Evolutionary conservation across 2,113 vertebrate genomes (phyloP).

Genomic region (Larimichthys crocea): DNA sequence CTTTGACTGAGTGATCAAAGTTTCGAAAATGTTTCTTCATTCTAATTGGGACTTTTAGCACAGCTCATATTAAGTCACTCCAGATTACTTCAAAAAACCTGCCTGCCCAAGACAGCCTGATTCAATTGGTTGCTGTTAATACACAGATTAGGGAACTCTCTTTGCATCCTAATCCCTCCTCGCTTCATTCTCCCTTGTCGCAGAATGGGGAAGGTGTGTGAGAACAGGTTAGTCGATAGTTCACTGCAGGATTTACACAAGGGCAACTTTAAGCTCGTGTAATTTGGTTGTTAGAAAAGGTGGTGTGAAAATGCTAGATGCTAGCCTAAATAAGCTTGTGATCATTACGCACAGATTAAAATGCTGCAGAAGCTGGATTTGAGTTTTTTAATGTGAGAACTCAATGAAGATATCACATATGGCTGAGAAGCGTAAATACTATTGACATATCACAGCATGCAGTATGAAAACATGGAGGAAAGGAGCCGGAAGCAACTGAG

Average conservation of each 20-base stretch:
- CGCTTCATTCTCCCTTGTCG: constrained; percentile 52
- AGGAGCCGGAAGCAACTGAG: background rate
- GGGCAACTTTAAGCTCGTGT: constrained; percentile 64
- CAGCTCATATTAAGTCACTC: constrained; percentile 58
- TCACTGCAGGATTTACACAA: constrained; percentile 67
- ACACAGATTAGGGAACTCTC: constrained; percentile 75
- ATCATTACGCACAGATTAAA: background rate
- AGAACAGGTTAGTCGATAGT: constrained; percentile 67
- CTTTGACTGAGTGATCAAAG: constrained; percentile 1
- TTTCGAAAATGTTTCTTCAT: constrained; percentile 8
- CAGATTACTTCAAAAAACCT: constrained; percentile 72
- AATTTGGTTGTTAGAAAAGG: constrained; percentile 49
- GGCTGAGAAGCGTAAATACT: background rate
- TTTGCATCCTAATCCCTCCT: constrained; percentile 68
- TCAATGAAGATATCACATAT: background rate
- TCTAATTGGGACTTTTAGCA: constrained; percentile 66
- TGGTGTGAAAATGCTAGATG: constrained; percentile 27
- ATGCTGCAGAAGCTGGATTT: background rate
- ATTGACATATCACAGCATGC: background rate
- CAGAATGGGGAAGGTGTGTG: constrained; percentile 62
- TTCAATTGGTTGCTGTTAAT: constrained; percentile 77
- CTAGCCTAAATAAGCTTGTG: background rate
- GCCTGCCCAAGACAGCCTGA: constrained; percentile 49
- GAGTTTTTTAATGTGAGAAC: background rate
- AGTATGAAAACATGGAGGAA: background rate